These are phyloP conservation scores for Podiceps cristatus DNA, from an alignment of 2,113 vertebrate genomes.

Conservation along the genomic window DNA sequence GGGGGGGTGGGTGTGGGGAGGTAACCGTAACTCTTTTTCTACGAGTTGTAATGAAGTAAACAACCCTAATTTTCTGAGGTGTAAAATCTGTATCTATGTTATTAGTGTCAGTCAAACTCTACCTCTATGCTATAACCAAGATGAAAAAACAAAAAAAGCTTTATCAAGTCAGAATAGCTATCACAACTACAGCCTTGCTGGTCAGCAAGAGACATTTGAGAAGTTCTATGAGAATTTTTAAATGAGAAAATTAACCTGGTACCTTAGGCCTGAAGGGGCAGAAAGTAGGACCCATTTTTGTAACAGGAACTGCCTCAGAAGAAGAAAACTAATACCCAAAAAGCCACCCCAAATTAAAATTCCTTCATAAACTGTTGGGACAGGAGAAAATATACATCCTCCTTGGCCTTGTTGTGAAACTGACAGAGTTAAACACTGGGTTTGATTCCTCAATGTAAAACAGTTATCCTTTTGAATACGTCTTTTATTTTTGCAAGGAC, in stretches of 20 bases:
- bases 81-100: neutral
- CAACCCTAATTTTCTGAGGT: neutral
- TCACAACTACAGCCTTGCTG: neutral
- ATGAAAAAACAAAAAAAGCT: neutral
- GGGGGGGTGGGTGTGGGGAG: neutral
- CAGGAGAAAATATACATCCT: neutral
- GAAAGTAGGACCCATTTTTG: neutral
- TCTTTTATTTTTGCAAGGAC: neutral
- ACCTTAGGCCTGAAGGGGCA: neutral
- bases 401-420: neutral
- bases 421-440: neutral
- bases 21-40: neutral
- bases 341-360: neutral
- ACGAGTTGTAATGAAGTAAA: neutral
- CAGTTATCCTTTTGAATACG: neutral
- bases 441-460: neutral
- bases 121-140: neutral
- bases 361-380: neutral
- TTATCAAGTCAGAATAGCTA: neutral
- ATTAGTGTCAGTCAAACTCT: neutral
- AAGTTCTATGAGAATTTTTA: neutral
- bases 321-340: neutral
- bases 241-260: neutral
- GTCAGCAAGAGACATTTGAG: neutral
- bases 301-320: neutral